Evolutionary conservation across 2,888 invertebrate species (phyloP).

Genomic region (Abrostola tripartita): DNA sequence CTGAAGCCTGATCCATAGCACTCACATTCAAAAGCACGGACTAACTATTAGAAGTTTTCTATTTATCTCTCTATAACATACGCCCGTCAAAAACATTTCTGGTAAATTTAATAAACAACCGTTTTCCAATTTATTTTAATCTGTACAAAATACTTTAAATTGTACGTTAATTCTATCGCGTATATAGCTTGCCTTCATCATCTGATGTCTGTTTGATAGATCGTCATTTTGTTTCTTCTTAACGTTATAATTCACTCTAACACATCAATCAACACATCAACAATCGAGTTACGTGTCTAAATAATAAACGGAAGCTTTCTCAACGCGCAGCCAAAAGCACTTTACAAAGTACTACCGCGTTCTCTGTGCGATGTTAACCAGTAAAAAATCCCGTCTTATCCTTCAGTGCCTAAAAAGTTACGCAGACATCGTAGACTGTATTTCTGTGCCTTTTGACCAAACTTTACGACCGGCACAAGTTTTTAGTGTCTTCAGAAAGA

Average conservation of each 20-base stretch:
- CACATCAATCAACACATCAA: constrained; percentile 3
- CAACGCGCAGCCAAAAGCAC: not conserved
- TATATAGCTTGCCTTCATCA: not conserved
- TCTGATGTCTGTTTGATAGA: not conserved
- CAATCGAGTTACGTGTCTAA: not conserved
- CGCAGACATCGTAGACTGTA: constrained; percentile 35
- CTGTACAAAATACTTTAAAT: not conserved
- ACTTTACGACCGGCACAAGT: constrained; percentile 63
- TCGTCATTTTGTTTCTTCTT: not conserved
- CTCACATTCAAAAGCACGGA: too few relatives aligned
- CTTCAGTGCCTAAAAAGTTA: constrained; percentile 38
- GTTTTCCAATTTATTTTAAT: too few relatives aligned
- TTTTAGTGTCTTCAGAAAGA: constrained; percentile 65
- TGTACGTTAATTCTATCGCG: not conserved
- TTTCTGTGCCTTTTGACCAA: constrained; percentile 52
- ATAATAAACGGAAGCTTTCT: not conserved
- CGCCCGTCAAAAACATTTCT: too few relatives aligned
- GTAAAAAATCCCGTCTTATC: constrained; percentile 35
- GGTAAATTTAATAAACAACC: too few relatives aligned
- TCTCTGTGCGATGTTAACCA: constrained; percentile 21
- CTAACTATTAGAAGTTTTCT: too few relatives aligned
- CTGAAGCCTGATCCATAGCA: too few relatives aligned
- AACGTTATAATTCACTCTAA: not conserved
- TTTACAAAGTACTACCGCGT: constrained; percentile 3
- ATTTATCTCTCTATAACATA: too few relatives aligned